A percentile compares a stretch with the other conserved stretches of the same genome.
Evolutionary conservation across 2,113 vertebrate genomes (phyloP).

Genomic region (Saimiri boliviensis): DNA sequence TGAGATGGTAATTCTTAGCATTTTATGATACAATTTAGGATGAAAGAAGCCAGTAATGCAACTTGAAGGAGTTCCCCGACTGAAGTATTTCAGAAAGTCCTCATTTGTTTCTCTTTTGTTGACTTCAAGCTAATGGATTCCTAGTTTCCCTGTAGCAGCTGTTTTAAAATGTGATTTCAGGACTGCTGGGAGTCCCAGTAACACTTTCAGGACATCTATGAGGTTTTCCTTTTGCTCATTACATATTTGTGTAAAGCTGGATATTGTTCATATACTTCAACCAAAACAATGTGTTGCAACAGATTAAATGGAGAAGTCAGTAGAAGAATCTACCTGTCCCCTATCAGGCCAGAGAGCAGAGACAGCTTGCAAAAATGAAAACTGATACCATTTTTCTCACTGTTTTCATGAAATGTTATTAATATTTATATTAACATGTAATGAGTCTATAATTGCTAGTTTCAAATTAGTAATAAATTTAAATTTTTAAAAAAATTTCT

Average conservation of each 20-base stretch:
- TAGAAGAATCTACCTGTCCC: background rate
- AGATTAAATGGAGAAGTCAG: slow-evolving; percentile 4
- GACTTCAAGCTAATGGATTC: slow-evolving; percentile 9
- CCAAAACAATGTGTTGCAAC: background rate
- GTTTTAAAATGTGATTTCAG: slow-evolving; percentile 9
- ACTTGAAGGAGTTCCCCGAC: background rate
- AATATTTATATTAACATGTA: background rate
- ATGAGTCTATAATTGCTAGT: background rate
- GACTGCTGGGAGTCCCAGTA: background rate
- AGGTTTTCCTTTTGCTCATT: slow-evolving; percentile 14
- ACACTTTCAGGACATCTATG: background rate
- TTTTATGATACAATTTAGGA: background rate
- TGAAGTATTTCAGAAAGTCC: background rate
- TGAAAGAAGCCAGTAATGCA: background rate
- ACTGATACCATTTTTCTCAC: background rate
- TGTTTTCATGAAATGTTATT: background rate
- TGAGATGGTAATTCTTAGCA: background rate
- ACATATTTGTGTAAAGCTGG: background rate
- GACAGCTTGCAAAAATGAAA: slow-evolving; percentile 36
- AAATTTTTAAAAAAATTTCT: background rate
- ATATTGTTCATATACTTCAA: background rate
- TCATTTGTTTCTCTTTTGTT: slow-evolving; percentile 7
- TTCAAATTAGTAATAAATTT: slow-evolving; percentile 32
- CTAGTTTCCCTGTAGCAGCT: background rate
- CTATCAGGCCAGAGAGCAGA: background rate